Evolutionary conservation across 1,140 invertebrate genomes (phyloP), one percentile per base, ranked within the genome.

Genomic region (Campoletis sonorensis): DNA sequence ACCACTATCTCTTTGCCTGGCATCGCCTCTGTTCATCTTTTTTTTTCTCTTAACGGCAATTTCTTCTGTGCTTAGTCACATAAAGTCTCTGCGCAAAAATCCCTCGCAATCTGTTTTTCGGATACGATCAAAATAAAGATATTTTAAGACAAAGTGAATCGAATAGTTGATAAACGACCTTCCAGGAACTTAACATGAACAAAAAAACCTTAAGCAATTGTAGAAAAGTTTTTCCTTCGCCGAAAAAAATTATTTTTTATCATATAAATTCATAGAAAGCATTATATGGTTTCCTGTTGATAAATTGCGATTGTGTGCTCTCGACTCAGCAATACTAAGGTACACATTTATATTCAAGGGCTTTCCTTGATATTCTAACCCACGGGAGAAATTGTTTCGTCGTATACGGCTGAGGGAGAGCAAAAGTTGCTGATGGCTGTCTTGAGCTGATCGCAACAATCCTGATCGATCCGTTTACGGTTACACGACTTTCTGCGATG

Each of bases 71-170:
- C 75, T 80, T 51, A 72, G 81, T 80, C 81, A 80, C 21, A 23
- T 78, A 79, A 80, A 61, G 54, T 81, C 81, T 84, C 86, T 87
- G 85, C 86, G 13, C 40, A 89, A 88, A 86, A 86, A 87, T 89
- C 86, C 86, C 85, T 88, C 87, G 85, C 81, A 86, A 7, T 13
- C 88, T 88, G 86, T 89, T 88, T 86, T 85, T 61, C 81, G 85
- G 85, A 91, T 90, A 90, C 87, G 88, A 90, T 90, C 87, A 85
- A 86, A 88, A 90, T 90, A 88, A 90, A 86, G 86, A 89, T 89
- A 89, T 88, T 86, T 88, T 87, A 71, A 18, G 21, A 18, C 4
- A 10, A 27, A 21, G 21, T 23, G 54, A 21, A 23, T 21, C 18
- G 54, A 58, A 58, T 18, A 23, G 21, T 58, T 58, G 54, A 23